Evolutionary conservation across 2,113 vertebrate species (phyloP).

Genomic region (Perca fluviatilis): DNA sequence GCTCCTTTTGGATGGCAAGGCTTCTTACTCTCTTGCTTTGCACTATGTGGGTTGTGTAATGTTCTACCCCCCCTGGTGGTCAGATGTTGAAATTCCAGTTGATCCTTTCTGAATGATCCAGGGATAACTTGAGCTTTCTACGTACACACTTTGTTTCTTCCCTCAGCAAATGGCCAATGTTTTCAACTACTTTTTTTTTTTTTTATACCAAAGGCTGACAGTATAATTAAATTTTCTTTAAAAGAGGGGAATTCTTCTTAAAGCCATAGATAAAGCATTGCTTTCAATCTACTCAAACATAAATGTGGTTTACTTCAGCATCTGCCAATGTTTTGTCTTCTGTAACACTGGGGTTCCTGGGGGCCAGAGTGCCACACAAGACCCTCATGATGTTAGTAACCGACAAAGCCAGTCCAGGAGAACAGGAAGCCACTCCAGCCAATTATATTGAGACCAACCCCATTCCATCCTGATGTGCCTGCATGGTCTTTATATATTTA

Average conservation of each 20-base stretch:
- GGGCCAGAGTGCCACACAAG: neutral
- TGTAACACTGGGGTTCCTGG: conserved; percentile 8
- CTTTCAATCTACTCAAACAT: conserved; percentile 34
- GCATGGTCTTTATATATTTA: conserved; percentile 73
- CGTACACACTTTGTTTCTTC: neutral
- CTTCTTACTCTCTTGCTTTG: conserved; percentile 49
- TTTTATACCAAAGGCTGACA: conserved; percentile 68
- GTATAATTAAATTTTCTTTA: conserved; percentile 21
- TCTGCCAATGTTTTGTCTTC: conserved; percentile 47
- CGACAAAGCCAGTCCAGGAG: conserved; percentile 4
- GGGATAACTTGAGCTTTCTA: neutral
- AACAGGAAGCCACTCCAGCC: conserved; percentile 39
- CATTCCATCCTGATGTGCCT: conserved; percentile 79
- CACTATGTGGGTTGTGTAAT: conserved; percentile 39
- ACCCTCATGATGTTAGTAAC: conserved; percentile 28
- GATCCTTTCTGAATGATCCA: neutral
- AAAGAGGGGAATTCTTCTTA: conserved; percentile 27
- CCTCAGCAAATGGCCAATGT: conserved; percentile 44
- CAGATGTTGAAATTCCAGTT: conserved; percentile 9
- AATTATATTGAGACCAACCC: conserved; percentile 65
- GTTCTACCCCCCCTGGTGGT: conserved; percentile 75
- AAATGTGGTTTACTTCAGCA: conserved; percentile 71
- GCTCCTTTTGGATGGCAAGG: conserved; percentile 24
- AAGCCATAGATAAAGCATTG: conserved; percentile 65
- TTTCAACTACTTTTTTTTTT: conserved; percentile 27